Conservation (phyloP, 2,888 invertebrate genomes). For the Zhuqinia jingwanae region DNA sequence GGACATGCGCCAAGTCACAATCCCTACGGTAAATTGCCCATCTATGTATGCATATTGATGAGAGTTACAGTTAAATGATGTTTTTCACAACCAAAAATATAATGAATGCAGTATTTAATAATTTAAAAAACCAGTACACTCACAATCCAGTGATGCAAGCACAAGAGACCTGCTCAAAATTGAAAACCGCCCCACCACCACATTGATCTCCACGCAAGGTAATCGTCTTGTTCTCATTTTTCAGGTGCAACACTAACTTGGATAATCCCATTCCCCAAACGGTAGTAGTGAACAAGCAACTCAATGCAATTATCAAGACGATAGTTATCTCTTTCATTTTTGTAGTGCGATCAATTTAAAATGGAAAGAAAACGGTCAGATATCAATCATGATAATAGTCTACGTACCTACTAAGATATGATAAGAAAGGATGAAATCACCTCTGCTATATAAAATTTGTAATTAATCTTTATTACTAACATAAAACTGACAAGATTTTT, state of each 20-base stretch:
- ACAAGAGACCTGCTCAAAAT: conserved; percentile 22
- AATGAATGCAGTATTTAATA: neutral
- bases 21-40: conserved; percentile 65
- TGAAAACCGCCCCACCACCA: conserved; percentile 43
- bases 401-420: too few species aligned
- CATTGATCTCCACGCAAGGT: conserved; percentile 51
- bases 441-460: too few species aligned
- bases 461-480: too few species aligned
- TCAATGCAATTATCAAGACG: neutral
- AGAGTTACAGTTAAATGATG: too few species aligned
- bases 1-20: conserved; percentile 16
- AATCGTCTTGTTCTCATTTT: conserved; percentile 14
- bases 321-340: neutral
- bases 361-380: too few species aligned
- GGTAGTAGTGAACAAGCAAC: too few species aligned
- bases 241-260: conserved; percentile 44
- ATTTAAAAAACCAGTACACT: neutral
- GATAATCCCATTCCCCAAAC: neutral
- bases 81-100: too few species aligned
- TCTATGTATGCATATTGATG: conserved; percentile 1
- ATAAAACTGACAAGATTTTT: too few species aligned
- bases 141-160: conserved; percentile 63
- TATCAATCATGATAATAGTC: too few species aligned
- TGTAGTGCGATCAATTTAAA: neutral
- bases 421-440: too few species aligned